Evolutionary conservation across 2,113 vertebrate species (phyloP), one percentile per base, ranked within the genome.

Genomic region (Rhinichthys klamathensis): DNA sequence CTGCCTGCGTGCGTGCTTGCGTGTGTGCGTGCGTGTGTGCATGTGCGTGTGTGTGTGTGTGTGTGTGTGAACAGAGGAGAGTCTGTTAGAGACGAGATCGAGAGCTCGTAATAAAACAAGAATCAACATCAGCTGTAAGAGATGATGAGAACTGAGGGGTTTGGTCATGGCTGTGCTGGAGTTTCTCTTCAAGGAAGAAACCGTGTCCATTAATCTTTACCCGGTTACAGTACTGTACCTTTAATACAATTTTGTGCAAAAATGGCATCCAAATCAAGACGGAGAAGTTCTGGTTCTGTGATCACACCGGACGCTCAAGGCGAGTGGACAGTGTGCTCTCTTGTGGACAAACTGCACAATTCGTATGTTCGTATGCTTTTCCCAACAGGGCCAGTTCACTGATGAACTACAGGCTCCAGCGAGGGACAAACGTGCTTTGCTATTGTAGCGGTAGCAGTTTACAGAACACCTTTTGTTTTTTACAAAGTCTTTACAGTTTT

Each of bases 391-490:
- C 32, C 15, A 54, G n/a, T 41, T 61, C 69, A 76, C 44, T 58
- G 4, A 85, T 61, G 44, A 25, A 87, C 83, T 65, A 76, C 63
- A 12, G 27, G 75, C n/a, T 73, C 51, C 61, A 56, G 77, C 7
- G n/a, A 65, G 74, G 77, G 79, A 41, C 41, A 56, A 65, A 72
- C 56, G 51, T 49, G 69, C 77, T 69, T 56, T 35, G 18, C 30
- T 15, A 23, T 44, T 27, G 49, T 65, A 75, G 75, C 56, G 76
- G 58, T 80, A 80, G 81, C 81, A 76, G 84, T 84, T 61, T 41
- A 70, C 21, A 76, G 2, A 49, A 83, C 87, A 86, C 75, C 84
- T 86, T 38, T 38, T 38, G 0, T 83, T 80, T 86, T 80, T 88
- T 81, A 86, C 84, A 83, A 83, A 85, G 87, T 51, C 51, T 84